Evolutionary conservation across 2,797 vertebrate species (phyloP), one percentile per base, ranked within the genome.

Genomic region (Vultur gryphus): DNA sequence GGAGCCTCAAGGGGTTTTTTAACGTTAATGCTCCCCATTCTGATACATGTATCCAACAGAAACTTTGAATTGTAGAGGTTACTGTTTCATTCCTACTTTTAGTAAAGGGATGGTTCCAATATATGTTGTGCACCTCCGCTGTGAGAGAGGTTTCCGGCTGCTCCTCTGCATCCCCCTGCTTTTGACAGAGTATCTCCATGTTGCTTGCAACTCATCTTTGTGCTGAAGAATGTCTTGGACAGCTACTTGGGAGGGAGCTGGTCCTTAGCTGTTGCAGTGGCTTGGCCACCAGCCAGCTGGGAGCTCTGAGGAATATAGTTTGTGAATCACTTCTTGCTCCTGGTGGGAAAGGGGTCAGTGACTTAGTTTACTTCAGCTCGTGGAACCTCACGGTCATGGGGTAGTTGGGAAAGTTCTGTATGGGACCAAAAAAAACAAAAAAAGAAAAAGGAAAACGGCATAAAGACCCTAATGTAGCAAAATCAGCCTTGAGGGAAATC

Each of bases 401-500:
- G 44, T 25, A 81, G 49, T 46, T 73, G 37, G 43, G 18, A 61
- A 65, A 77, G 58, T 70, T 77, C 71, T 78, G 44, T 28, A n/a
- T 64, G n/a, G 12, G 37, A 62, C 21, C 0, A 58, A 35, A 20
- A 25, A 41, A 35, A 31, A 12, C 54, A 33, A 16, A 17, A 14
- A 24, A 17, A 23, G 5, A 10, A 35, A 23, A 9, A 4, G 57
- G 13, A 85, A 93, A 90, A 58, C 2, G 31, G 51, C 81, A 67
- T 66, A 39, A 82, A 73, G 89, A 92, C 69, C 71, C 39, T 67
- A 41, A 87, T 37, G 39, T 24, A 95, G 84, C n/a, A 84, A 91
- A 94, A 87, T 94, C 71, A 93, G 95, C 96, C 92, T 90, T 92
- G 92, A 97, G 94, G 95, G 93, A 96, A 96, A 96, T 95, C 87